Evolutionary conservation across 2,113 vertebrate species (phyloP).

Genomic region (Myotis brandtii): DNA sequence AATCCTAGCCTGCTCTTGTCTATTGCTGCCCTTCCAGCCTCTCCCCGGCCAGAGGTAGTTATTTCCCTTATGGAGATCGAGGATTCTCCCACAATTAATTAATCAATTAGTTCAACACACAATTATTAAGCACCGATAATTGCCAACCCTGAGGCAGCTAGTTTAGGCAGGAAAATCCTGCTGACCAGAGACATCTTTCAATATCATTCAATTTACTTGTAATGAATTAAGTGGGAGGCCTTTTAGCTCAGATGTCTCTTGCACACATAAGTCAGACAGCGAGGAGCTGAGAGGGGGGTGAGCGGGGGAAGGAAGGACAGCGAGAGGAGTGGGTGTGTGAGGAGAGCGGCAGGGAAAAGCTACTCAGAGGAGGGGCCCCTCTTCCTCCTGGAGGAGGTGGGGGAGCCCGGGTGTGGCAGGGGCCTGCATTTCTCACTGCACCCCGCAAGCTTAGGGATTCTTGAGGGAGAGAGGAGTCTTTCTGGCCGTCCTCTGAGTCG

Average conservation of each 20-base stretch:
- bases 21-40: not conserved
- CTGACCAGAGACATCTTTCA: slow-evolving; percentile 38
- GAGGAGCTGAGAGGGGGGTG: not conserved
- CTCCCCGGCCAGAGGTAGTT: not conserved
- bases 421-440: not conserved
- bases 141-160: not conserved
- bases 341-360: not conserved
- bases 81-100: slow-evolving; percentile 57
- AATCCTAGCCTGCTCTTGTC: not conserved
- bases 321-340: not conserved
- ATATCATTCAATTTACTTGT: slow-evolving; percentile 30
- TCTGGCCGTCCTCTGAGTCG: not conserved
- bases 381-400: not conserved
- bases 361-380: not conserved
- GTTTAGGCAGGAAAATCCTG: slow-evolving; percentile 51
- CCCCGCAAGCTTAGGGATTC: not conserved
- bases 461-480: not conserved
- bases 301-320: not conserved
- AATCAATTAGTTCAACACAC: slow-evolving; percentile 65
- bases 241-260: not conserved
- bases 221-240: slow-evolving; percentile 18
- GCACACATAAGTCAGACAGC: not conserved
- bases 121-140: slow-evolving; percentile 61
- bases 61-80: slow-evolving; percentile 22
- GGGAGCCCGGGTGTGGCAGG: too few relatives aligned